A percentile compares a stretch with the other conserved stretches of the same genome.
Evolutionary conservation across 2,797 vertebrate species (phyloP).

Genomic region (Phalanger gymnotis): DNA sequence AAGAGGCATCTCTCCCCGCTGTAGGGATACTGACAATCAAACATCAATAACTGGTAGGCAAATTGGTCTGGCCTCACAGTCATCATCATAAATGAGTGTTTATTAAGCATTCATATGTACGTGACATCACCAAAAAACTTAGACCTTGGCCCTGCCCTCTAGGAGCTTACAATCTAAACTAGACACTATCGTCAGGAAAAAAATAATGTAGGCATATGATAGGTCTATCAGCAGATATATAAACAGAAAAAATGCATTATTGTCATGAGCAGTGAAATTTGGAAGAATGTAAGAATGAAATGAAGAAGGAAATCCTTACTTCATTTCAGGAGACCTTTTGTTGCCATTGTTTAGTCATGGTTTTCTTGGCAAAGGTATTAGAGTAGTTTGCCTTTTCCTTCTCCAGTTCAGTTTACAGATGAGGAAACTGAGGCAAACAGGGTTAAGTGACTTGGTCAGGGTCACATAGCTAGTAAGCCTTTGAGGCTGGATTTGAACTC

Average conservation of each 20-base stretch:
- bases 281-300: neutral
- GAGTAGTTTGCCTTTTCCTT: neutral
- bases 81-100: constrained; percentile 22
- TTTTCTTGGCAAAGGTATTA: neutral
- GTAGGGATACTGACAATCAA: constrained; percentile 16
- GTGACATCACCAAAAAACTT: neutral
- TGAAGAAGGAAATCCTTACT: constrained; percentile 39
- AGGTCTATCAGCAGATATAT: constrained; percentile 14
- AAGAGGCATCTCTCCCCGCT: constrained; percentile 27
- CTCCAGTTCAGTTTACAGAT: neutral
- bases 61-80: constrained; percentile 21
- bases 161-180: constrained; percentile 48
- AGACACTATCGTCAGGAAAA: neutral
- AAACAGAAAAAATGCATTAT: neutral
- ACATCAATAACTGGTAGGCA: constrained; percentile 37
- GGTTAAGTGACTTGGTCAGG: neutral
- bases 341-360: neutral
- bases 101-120: neutral
- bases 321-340: neutral
- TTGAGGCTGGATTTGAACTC: neutral
- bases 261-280: neutral
- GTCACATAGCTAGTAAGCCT: neutral
- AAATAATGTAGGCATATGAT: neutral
- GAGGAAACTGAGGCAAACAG: neutral
- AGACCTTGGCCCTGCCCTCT: neutral